phyloP scores from a whole-genome alignment of 2,797 vertebrate species.

The Rhinophrynus dorsalis region DNA sequence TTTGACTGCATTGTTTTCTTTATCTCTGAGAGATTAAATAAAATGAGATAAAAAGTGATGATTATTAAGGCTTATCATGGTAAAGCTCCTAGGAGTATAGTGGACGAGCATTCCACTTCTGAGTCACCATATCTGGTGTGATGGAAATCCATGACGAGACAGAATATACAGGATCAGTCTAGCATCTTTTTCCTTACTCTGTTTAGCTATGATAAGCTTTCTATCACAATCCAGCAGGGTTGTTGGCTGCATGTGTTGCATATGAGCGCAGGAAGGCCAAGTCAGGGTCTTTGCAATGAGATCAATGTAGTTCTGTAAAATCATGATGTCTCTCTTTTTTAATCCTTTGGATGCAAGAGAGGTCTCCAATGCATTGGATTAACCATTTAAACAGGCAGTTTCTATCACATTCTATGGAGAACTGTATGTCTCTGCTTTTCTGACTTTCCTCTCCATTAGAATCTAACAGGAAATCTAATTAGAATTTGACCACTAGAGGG shows the following conservation, averaged over 20 bases:
- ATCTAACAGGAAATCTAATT: no score
- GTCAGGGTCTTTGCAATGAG: neutral
- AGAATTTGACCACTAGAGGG: no score
- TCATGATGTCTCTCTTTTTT: no score
- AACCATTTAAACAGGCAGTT: no score
- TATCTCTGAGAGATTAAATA: slow-evolving; percentile 16
- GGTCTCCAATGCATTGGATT: no score
- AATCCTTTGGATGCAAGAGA: no score
- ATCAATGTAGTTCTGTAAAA: neutral
- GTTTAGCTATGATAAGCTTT: slow-evolving; percentile 10
- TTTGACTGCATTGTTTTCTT: neutral
- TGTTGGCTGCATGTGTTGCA: neutral
- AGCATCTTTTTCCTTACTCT: neutral
- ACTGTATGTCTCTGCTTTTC: no score
- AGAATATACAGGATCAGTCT: slow-evolving; percentile 5
- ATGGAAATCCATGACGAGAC: slow-evolving; percentile 20
- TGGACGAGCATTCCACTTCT: neutral
- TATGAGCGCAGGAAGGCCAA: no score
- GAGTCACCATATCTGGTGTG: neutral
- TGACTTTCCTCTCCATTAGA: no score
- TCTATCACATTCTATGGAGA: no score
- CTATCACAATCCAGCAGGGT: neutral
- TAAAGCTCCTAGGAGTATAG: neutral
- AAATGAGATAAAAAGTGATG: slow-evolving; percentile 17
- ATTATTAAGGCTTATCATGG: slow-evolving; percentile 30